Base-by-base conservation (phyloP, 2,797 vertebrate species). In the Poecilia wingei region DNA sequence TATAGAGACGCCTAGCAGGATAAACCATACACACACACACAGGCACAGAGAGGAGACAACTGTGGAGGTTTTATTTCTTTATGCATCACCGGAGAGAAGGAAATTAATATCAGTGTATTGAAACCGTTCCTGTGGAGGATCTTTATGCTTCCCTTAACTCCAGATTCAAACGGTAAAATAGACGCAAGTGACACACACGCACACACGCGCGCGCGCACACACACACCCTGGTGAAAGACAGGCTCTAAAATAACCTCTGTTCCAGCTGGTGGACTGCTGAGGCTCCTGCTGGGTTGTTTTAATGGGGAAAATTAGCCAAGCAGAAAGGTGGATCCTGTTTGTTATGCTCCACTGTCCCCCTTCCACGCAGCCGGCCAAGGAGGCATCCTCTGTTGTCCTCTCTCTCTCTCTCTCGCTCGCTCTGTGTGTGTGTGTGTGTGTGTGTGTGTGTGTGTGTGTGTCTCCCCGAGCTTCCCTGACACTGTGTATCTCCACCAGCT, bases 261-360 rank as follows among this genome's bases (percentile, higher is more conserved):
- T 98, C 97, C 96, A 97, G 96, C 96, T 94, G 96, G 90, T 96
- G 95, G 95, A 96, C 96, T 96, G 96, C 97, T 96, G 97, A 95
- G 97, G 93, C 89, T 96, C 97, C 97, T 96, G 96, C 96, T 98
- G 97, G 94, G 96, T 94, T 96, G 96, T 97, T 98, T 98, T 98
- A 98, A 98, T 98, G 97, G 97, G 97, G 96, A 98, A 98, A 98
- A 95, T 96, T 96, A 98, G 95, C 96, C 97, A 98, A 97, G 96
- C 97, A 97, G 97, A 96, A 96, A 98, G 97, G 97, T 98, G 96
- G 97, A 97, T 97, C 97, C 96, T 98, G 97, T 97, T 98, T 96
- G 97, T 96, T 96, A 97, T 97, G 97, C 96, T 97, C 97, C 96
- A 97, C 94, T 95, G 96, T 97, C 91, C 93, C 90, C 90, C 93